Evolutionary conservation across 2,888 invertebrate species (phyloP), one percentile per base, ranked within the genome.

Genomic region (Melangyna quadrimaculata): DNA sequence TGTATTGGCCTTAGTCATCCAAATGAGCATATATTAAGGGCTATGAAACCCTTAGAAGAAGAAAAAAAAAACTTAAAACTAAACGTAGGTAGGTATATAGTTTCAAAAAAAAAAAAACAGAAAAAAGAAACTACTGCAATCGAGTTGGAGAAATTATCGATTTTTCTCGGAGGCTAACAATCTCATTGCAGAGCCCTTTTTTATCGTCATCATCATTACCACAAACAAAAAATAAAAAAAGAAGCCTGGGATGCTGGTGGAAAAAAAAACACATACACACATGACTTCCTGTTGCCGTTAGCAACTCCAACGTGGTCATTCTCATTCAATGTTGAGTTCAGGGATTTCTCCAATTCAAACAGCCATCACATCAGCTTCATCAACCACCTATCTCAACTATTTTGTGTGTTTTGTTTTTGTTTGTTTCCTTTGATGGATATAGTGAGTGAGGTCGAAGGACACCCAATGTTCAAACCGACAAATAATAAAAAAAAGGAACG

Each of bases 301-400:
- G 75, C 84, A 77, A 80, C 72, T 84, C 80, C 51, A 51, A 24
- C 75, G 59, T 78, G 29, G 75, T 67, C 55, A 72, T 75, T 84
- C 84, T 67, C 55, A 72, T 75, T 84, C 84, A 84, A 80, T 84
- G 84, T 80, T 84, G 84, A 84, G 84, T 84, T 84, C 84, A 84
- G 84, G 84, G 84, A 78, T 80, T 77, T 77, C 80, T 84, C 71
- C 84, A 51, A 53, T 32, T 43, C 32, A 37, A 29, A 43, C 35
- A 27, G 59, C 35, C 72, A n/a, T n/a, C n/a, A 48, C 70, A 51
- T 35, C 65, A n/a, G 35, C 43, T 45, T 19, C 40, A 40, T 59
- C 59, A 17, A 6, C 55, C 9, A 29, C 37, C 19, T 55, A 65
- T 48, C 61, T 14, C 35, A 48, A 57, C 29, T 43, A 6, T 63